Evolutionary conservation across 2,797 vertebrate species (phyloP), one percentile per base, ranked within the genome.

Genomic region (Brachyalestes nurse): DNA sequence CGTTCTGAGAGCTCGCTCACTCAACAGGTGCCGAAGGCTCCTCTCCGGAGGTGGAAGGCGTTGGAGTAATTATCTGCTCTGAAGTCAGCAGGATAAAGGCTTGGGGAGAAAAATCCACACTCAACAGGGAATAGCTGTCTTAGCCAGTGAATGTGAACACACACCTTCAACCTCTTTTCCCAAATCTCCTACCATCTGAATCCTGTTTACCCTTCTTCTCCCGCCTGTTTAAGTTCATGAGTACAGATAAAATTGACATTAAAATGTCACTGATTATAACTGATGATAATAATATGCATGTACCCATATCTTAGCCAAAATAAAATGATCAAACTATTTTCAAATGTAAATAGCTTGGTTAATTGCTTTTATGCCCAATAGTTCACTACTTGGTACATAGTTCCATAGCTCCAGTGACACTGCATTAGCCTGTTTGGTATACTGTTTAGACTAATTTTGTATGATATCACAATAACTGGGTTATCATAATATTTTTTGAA

Each of bases 21-120:
- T 83, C 51, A 84, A 75, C 53, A 73, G 42, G 38, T 69, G 69
- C 66, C 62, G 71, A 86, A 78, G 78, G 74, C 69, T 21, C 34
- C 25, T 14, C 62, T 69, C 76, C 79, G 12, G 17, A 66, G 79
- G 82, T 75, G 49, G 38, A 19, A 60, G 58, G 42, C 57, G 47
- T 85, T 78, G 47, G 73, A 28, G 25, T 71, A 79, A 86, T 66
- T 2, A 75, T 79, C 55, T 57, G 60, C 67, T 40, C 25, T 49
- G 57, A 72, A 75, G 72, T 66, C 34, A 53, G 17, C 21, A 58
- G 62, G 76, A 76, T 76, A 75, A 55, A 25, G 71, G 65, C 75
- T 47, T 42, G 57, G 60, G 65, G 57, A 51, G 77, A 73, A 55
- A 17, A 34, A 75, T 60, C 78, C 16, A 12, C 51, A 45, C 67